These are phyloP conservation scores for Bombus pascuorum DNA, from an alignment of 1,140 invertebrate genomes.

Conservation along the genomic window DNA sequence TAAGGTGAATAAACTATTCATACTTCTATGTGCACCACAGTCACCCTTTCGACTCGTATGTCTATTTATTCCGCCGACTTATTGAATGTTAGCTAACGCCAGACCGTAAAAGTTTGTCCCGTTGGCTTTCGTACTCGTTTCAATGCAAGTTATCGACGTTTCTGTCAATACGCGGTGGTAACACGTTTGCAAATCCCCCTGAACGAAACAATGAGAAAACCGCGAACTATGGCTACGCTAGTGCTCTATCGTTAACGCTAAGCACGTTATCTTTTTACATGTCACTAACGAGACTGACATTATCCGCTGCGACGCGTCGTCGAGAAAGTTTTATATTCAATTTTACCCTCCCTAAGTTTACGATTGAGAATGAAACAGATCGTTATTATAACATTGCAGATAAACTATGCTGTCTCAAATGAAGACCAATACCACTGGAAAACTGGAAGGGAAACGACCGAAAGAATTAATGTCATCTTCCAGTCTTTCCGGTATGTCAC, in stretches of 20 bases:
- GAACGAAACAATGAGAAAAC: conserved; percentile 19
- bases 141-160: conserved; percentile 29
- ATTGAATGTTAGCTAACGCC: no score
- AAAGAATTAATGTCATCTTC: conserved; percentile 81
- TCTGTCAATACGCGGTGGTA: conserved; percentile 14
- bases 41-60: background rate
- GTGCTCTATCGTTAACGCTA: background rate
- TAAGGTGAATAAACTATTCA: conserved; percentile 10
- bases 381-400: conserved; percentile 48
- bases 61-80: no score
- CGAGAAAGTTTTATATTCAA: background rate
- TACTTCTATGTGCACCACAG: background rate
- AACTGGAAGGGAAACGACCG: conserved; percentile 76
- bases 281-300: background rate
- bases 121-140: background rate
- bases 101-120: conserved; percentile 10
- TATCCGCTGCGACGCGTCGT: background rate
- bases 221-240: background rate
- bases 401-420: conserved; percentile 76
- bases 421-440: conserved; percentile 66
- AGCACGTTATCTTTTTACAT: background rate
- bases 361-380: background rate
- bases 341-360: background rate
- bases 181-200: background rate
- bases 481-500: conserved; percentile 80